These are phyloP conservation scores for Metacarcinus magister DNA, from an alignment of 2,888 invertebrate species.

Conservation along the genomic window DNA sequence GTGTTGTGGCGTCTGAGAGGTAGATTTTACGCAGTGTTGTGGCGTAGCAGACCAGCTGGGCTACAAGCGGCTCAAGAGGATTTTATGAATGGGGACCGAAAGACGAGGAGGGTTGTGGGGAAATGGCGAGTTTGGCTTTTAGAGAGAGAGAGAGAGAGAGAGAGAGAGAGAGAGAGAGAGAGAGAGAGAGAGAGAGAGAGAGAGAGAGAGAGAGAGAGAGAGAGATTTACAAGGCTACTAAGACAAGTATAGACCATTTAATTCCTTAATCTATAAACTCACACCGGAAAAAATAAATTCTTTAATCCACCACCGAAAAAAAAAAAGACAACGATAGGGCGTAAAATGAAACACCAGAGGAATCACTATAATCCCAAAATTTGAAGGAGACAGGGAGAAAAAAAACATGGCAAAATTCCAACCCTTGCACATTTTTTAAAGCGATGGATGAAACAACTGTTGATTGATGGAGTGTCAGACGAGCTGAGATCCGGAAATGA, in stretches of 20 bases:
- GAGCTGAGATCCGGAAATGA: neutral
- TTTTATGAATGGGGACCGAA: neutral
- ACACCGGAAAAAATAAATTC: neutral
- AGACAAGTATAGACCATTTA: neutral
- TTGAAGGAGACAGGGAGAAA: neutral
- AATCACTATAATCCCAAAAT: neutral
- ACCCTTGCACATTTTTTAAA: neutral
- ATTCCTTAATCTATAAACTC: neutral
- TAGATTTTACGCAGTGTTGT: neutral
- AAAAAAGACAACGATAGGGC: neutral
- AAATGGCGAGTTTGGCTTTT: neutral
- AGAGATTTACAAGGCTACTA: neutral
- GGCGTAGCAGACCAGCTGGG: neutral
- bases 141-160: constrained; percentile 26
- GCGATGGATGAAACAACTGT: neutral
- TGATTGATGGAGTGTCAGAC: neutral
- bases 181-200: constrained; percentile 26
- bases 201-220: neutral
- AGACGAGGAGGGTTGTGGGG: constrained; percentile 19
- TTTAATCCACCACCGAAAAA: neutral
- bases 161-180: constrained; percentile 26
- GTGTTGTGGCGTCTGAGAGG: constrained; percentile 2
- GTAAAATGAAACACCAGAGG: neutral
- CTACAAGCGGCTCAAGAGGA: neutral
- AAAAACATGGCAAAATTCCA: neutral